Base-by-base conservation (phyloP, 2,797 vertebrate species). In the Eurystomus glaucurus region DNA sequence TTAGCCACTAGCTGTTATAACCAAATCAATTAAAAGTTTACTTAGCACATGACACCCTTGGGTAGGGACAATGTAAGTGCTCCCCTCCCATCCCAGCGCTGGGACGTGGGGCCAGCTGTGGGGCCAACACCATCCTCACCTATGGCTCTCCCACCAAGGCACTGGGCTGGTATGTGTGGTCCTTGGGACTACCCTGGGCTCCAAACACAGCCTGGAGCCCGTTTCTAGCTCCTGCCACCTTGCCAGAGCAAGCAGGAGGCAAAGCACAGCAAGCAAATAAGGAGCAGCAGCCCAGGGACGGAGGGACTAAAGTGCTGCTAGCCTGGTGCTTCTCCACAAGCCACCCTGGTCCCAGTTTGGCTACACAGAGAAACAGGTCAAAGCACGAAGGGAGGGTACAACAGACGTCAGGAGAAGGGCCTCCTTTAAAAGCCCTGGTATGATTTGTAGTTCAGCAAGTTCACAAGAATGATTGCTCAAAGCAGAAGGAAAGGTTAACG, bases 401-500 rank as follows among this genome's bases (percentile, higher is more conserved):
- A 43, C 6, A 57, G 48, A 28, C 2, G 1, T 5, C 1, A 2
- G 51, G 29, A 58, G 78, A 81, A 2, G 16, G 64, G 54, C 51
- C 35, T 86, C 74, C 23, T 79, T 79, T 92, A 74, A 94, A 93
- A 89, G 84, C 84, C 35, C 33, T 20, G 41, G 58, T 69, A 77
- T 93, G 95, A 92, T 94, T 96, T 94, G 83, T 68, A 83, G 86
- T 82, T 89, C 80, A 92, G 78, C 54, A 57, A 79, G 76, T 93
- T 90, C 80, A 31, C 62, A 74, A 54, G 92, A 96, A 51, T 35
- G 48, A 94, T 89, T 69, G 55, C 65, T 86, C 6, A 14, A 76
- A 97, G 94, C 75, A 41, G 64, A 94, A 92, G 41, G 39, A 91
- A 77, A 94, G 95, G 95, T 96, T 96, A 97, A 96, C 9, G 0